Percentiles rank a stretch among this genome's conserved stretches.
phyloP scores from a whole-genome alignment of 2,888 invertebrate species.

The Tetranychus truncatus region DNA sequence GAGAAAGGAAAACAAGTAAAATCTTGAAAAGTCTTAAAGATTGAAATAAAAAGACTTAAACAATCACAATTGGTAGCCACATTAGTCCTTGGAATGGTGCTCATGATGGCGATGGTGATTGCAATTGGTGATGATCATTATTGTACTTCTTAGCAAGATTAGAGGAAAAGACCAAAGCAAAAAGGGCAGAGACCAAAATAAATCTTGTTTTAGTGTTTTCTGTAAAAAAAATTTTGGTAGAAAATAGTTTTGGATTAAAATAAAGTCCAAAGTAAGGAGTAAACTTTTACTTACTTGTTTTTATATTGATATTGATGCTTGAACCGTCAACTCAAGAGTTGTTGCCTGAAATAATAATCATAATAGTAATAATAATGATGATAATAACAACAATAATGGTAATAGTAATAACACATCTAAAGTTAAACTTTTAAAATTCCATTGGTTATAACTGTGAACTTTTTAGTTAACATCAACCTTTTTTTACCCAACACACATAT shows the following conservation, averaged over 20 bases:
- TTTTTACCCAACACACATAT: neutral
- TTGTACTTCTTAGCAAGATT: neutral
- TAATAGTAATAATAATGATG: neutral
- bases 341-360: neutral
- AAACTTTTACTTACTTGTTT: neutral
- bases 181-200: neutral
- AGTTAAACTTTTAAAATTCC: neutral
- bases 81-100: neutral
- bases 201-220: neutral
- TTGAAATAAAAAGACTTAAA: neutral
- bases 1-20: neutral
- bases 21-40: neutral
- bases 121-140: neutral
- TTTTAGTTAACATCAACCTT: neutral
- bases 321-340: neutral
- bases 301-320: neutral
- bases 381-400: neutral
- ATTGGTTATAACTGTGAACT: neutral
- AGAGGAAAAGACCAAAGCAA: neutral
- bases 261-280: neutral
- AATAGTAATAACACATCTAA: neutral
- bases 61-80: neutral
- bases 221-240: neutral
- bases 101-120: neutral
- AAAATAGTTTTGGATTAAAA: neutral